These are phyloP conservation scores for Archips xylosteana DNA, from an alignment of 2,888 invertebrate species.

Conservation along the genomic window DNA sequence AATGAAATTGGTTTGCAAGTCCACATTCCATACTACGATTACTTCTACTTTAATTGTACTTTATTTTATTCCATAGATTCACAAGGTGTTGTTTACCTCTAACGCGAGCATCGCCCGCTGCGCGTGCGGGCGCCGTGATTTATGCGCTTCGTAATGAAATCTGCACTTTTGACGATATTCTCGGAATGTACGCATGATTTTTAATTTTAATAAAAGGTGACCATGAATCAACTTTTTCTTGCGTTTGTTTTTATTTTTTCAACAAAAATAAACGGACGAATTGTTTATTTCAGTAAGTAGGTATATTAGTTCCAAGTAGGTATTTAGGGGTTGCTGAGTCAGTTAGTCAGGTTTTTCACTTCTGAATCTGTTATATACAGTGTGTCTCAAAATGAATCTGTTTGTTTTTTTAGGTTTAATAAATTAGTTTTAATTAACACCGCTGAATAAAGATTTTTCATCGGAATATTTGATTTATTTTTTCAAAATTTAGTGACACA, in stretches of 20 bases:
- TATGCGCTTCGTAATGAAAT: conserved; percentile 34
- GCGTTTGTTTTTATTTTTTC: not conserved
- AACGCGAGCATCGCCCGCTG: conserved; percentile 26
- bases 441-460: too few relatives aligned
- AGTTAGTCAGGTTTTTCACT: too few relatives aligned
- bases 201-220: not conserved
- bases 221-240: not conserved
- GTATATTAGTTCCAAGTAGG: too few relatives aligned
- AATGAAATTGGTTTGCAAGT: too few relatives aligned
- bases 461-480: too few relatives aligned
- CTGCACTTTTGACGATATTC: conserved; percentile 31
- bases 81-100: conserved; percentile 16
- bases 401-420: too few relatives aligned
- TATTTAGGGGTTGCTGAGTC: too few relatives aligned
- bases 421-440: too few relatives aligned
- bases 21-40: not conserved
- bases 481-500: too few relatives aligned
- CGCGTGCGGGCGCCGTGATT: conserved; percentile 21
- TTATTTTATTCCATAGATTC: conserved; percentile 14
- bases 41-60: not conserved
- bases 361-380: too few relatives aligned
- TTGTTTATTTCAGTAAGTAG: too few relatives aligned
- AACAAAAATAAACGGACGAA: not conserved
- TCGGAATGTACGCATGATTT: conserved; percentile 11
- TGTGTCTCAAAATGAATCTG: too few relatives aligned